Percentiles rank a stretch among this genome's conserved stretches.
phyloP scores from a whole-genome alignment of 1,140 invertebrate genomes.

The Diorhabda elongata region DNA sequence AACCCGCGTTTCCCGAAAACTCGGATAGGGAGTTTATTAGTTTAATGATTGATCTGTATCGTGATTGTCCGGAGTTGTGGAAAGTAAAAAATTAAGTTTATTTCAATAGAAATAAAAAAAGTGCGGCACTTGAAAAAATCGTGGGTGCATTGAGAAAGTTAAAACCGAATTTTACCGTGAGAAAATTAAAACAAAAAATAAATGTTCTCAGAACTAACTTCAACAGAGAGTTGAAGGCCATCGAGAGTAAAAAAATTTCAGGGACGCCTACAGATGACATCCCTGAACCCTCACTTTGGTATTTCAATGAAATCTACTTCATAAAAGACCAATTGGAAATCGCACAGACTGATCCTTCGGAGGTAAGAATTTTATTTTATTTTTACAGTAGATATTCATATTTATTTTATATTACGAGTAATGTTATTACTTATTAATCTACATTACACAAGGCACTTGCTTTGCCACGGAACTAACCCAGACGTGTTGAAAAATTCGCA shows the following conservation, averaged over 20 bases:
- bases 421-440: constrained; percentile 5
- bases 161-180: constrained; percentile 14
- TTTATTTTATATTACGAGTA: neutral
- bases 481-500: constrained; percentile 15
- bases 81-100: constrained; percentile 13
- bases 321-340: constrained; percentile 4
- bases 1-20: constrained; percentile 7
- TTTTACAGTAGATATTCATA: neutral
- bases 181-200: constrained; percentile 17
- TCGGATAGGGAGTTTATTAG: constrained; percentile 17
- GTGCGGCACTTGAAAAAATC: constrained; percentile 9
- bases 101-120: constrained; percentile 17
- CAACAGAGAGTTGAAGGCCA: constrained; percentile 9
- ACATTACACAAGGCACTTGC: constrained; percentile 6
- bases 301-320: constrained; percentile 14
- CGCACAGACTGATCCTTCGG: neutral
- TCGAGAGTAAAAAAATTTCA: too few relatives aligned
- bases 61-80: constrained; percentile 11
- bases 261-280: too few relatives aligned
- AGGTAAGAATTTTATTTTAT: neutral
- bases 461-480: constrained; percentile 11
- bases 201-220: constrained; percentile 18
- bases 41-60: constrained; percentile 14
- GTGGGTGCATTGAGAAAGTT: constrained; percentile 6
- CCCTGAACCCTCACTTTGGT: constrained; percentile 16